A percentile compares a stretch with the other conserved stretches of the same genome.
Conservation (phyloP, 1,140 invertebrate species). For the Micrasema longulum region DNA sequence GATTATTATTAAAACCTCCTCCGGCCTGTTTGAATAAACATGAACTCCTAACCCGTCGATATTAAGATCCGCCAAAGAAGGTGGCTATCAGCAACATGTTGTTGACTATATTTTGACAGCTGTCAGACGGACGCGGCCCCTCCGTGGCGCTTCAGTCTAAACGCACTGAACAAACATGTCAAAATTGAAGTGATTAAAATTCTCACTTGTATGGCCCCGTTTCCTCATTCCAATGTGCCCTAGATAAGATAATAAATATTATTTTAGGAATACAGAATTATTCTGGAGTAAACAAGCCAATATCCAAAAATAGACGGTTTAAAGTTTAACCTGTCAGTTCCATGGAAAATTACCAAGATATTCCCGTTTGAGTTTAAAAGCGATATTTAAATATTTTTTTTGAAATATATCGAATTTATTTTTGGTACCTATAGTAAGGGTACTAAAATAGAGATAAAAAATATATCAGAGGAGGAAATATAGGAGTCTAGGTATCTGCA, state of each 20-base stretch:
- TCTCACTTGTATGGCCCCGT: slow-evolving; percentile 43
- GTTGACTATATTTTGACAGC: slow-evolving; percentile 31
- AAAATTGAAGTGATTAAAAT: slow-evolving; percentile 41
- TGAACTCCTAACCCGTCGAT: slow-evolving; percentile 31
- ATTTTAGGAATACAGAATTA: slow-evolving; percentile 35
- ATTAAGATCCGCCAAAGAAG: slow-evolving; percentile 31
- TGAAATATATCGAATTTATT: too few species aligned
- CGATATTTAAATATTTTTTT: too few species aligned
- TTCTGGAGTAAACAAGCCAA: slow-evolving; percentile 18
- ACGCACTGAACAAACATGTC: slow-evolving; percentile 45
- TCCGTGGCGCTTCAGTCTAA: slow-evolving; percentile 17
- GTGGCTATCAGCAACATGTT: slow-evolving; percentile 23
- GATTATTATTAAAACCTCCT: slow-evolving; percentile 2
- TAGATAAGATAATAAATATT: slow-evolving; percentile 49
- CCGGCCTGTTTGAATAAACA: slow-evolving; percentile 9
- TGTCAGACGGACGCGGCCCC: slow-evolving; percentile 1
- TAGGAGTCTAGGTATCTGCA: too few species aligned
- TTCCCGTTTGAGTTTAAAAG: too few species aligned
- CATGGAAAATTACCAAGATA: too few species aligned
- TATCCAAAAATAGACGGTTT: background rate
- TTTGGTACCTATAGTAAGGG: too few species aligned
- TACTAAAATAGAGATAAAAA: too few species aligned
- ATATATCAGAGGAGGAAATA: too few species aligned
- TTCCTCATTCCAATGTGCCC: slow-evolving; percentile 44
- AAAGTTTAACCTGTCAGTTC: background rate